Evolutionary conservation across 2,797 vertebrate genomes (phyloP).

Genomic region (Dendrocincla fuliginosa): DNA sequence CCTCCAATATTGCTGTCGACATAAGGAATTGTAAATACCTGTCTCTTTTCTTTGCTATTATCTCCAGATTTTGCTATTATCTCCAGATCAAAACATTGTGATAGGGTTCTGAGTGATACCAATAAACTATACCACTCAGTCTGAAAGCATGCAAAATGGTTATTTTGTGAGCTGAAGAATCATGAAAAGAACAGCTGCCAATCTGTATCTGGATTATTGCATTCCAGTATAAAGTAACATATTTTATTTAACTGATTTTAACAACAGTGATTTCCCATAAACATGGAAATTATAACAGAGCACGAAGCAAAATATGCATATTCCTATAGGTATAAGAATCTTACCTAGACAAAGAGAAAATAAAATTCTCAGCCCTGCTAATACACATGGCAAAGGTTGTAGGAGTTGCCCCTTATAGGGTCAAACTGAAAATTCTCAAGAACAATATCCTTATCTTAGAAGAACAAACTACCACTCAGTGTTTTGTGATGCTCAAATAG

Average conservation of each 20-base stretch:
- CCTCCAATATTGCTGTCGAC: not conserved
- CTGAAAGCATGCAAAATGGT: not conserved
- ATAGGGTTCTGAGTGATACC: not conserved
- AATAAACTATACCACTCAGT: not conserved
- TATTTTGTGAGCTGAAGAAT: not conserved
- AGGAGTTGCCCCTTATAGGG: not conserved
- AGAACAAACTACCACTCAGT: not conserved
- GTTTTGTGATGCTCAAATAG: not conserved
- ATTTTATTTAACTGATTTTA: not conserved
- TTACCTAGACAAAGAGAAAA: not conserved
- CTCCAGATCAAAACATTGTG: not conserved
- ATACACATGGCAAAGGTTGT: not conserved
- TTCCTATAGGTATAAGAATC: not conserved
- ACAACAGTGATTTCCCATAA: not conserved
- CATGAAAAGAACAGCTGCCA: not conserved
- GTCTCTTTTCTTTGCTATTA: not conserved
- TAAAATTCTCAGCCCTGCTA: not conserved
- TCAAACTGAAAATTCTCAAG: not conserved
- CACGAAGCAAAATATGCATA: not conserved
- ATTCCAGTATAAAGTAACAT: not conserved
- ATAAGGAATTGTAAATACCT: not conserved
- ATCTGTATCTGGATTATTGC: not conserved
- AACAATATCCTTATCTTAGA: not conserved
- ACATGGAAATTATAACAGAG: not conserved
- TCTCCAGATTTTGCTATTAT: not conserved